These are phyloP conservation scores for Saturnia pavonia DNA, from an alignment of 2,888 invertebrate genomes.

Conservation along the genomic window DNA sequence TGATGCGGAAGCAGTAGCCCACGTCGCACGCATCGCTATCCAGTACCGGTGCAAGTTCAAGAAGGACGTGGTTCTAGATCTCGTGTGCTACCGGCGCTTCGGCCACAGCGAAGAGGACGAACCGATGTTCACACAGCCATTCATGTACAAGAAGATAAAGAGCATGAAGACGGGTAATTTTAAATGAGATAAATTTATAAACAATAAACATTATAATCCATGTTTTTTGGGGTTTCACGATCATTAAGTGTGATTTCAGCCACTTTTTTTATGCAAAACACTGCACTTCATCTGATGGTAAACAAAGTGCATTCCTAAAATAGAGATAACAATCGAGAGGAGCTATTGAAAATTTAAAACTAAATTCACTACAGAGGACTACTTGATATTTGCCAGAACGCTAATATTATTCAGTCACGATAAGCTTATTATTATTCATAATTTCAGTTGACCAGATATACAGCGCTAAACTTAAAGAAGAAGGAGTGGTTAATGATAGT, in stretches of 20 bases:
- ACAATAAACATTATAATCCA: too few species aligned
- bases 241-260: not conserved
- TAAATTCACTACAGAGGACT: not conserved
- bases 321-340: not conserved
- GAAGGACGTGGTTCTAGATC: conserved; percentile 92
- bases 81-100: conserved; percentile 92
- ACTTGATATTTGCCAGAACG: not conserved
- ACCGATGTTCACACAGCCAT: conserved; percentile 96
- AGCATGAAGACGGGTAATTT: conserved; percentile 78
- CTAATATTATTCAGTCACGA: not conserved
- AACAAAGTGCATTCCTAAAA: not conserved
- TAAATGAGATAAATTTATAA: not conserved
- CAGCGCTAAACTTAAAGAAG: conserved; percentile 86
- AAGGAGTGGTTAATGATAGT: conserved; percentile 86
- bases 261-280: not conserved
- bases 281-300: too few species aligned
- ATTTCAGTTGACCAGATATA: conserved; percentile 85
- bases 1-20: conserved; percentile 95
- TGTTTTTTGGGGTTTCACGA: too few species aligned
- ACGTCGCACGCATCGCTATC: conserved; percentile 93
- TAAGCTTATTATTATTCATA: not conserved
- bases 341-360: not conserved
- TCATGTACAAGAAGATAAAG: conserved; percentile 95
- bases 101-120: conserved; percentile 98
- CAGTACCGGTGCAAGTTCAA: conserved; percentile 94